Evolutionary conservation across 2,797 vertebrate genomes (phyloP), one percentile per base, ranked within the genome.

Genomic region (Ptychadena robeensis): DNA sequence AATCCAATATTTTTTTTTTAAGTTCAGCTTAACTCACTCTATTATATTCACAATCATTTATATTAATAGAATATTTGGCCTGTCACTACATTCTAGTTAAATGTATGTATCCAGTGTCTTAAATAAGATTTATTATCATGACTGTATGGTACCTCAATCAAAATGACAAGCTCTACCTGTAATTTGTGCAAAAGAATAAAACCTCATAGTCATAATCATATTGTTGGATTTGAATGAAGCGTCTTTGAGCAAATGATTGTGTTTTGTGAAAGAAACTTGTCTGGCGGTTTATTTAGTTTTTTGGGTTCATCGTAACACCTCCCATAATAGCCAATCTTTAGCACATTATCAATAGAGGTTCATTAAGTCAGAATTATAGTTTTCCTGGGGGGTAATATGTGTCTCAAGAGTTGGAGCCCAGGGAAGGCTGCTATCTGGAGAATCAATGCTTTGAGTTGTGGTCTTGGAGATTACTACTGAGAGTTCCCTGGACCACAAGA

Each of bases 101-200:
- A 12, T 37, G 34, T 71, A 22, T 22, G 40, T 15, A 15, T 10
- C n/a, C 0, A 6, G 31, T 25, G 25, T 59, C 31, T 73, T 67
- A 73, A 74, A 74, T 59, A 82, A 48, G 72, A 61, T 31, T 4
- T 64, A 37, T 73, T 81, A 25, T 69, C 64, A 7, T 31, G 34
- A 53, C 32, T 57, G 34, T 28, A 65, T 35, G 31, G 15, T 64
- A 68, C 69, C 53, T 59, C 22, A 75, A 69, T 82, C 80, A 82
- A 59, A 66, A 32, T 66, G 79, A 66, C 61, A 67, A 40, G 38
- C 12, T 40, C 40, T 15, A 44, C 40, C 18, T 11, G 40, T 44
- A 18, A 44, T 18, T 44, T 44, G 40, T 44, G 40, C 14, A 44
- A 44, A 44, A 44, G 11, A 18, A 1, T 0, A 18, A 44, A 14